Evolutionary conservation across 2,797 vertebrate genomes (phyloP).

Genomic region (Psittacula derbiana): DNA sequence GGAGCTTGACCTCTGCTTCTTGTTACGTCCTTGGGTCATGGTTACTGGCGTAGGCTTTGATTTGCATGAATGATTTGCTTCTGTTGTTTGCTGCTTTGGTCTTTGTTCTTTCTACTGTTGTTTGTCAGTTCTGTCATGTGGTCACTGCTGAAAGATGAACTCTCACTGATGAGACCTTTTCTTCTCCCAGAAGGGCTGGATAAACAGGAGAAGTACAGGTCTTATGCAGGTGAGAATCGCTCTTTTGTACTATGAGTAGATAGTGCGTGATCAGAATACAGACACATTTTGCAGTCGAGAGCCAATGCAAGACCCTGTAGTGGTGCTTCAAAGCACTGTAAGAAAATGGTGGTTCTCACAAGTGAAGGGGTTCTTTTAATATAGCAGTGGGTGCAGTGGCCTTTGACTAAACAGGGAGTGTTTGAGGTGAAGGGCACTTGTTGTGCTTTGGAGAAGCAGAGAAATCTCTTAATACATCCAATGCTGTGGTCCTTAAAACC

Average conservation of each 20-base stretch:
- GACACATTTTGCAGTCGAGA: background rate
- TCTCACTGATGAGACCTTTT: background rate
- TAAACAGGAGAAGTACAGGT: background rate
- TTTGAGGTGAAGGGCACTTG: background rate
- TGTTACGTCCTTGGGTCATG: background rate
- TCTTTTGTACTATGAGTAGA: background rate
- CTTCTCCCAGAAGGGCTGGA: constrained; percentile 7
- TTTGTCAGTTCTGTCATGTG: background rate
- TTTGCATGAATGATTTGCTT: constrained; percentile 37
- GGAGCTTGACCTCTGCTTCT: constrained; percentile 36
- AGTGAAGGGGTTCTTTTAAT: background rate
- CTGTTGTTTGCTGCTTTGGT: constrained; percentile 20
- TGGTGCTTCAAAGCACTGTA: background rate
- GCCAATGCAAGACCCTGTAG: background rate
- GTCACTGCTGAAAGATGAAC: background rate
- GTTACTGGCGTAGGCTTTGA: background rate
- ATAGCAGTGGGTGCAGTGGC: background rate
- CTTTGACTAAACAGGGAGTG: background rate
- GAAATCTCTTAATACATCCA: background rate
- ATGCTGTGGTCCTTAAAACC: background rate
- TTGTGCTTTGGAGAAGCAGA: background rate
- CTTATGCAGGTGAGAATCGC: constrained; percentile 40
- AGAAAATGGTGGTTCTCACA: background rate
- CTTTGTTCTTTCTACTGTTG: background rate
- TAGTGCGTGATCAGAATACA: rapidly evolving